A percentile compares a stretch with the other conserved stretches of the same genome.
Evolutionary conservation across 2,113 vertebrate genomes (phyloP).

Genomic region (Urocitellus parryii): DNA sequence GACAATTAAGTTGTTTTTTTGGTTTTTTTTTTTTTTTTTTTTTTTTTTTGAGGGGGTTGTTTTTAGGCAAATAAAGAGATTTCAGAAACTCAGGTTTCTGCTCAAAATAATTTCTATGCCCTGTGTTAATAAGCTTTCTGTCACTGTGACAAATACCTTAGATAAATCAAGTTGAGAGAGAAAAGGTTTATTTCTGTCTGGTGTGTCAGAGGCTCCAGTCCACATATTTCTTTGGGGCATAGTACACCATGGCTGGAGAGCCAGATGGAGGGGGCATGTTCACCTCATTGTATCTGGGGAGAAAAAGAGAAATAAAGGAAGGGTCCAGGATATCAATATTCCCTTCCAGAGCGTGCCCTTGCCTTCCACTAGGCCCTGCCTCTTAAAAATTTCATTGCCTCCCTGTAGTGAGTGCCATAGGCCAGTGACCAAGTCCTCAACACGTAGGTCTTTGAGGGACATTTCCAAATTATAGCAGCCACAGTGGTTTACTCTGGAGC

Average conservation of each 20-base stretch:
- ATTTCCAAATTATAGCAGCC: not conserved
- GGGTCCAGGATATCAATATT: not conserved
- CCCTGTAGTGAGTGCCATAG: too few relatives aligned
- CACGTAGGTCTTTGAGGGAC: not conserved
- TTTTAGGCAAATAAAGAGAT: not conserved
- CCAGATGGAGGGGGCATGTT: not conserved
- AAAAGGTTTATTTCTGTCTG: not conserved
- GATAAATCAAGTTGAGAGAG: not conserved
- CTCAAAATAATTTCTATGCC: not conserved
- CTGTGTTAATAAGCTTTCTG: not conserved
- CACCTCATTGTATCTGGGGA: not conserved
- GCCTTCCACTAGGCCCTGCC: not conserved
- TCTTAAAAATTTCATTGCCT: not conserved
- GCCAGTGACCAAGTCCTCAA: not conserved
- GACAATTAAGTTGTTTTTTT: not conserved
- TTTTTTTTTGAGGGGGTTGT: too few relatives aligned
- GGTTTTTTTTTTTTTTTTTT: too few relatives aligned
- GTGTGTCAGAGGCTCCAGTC: not conserved
- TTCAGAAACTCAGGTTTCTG: not conserved
- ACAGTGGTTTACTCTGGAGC: not conserved
- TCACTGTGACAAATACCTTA: not conserved
- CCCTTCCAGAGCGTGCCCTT: not conserved
- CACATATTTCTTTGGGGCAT: too few relatives aligned
- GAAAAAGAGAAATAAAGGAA: too few relatives aligned
- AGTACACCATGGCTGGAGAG: not conserved